Percentiles rank a stretch among this genome's conserved stretches.
Evolutionary conservation across 2,888 invertebrate genomes (phyloP).

Genomic region (Bugulina stolonifera): DNA sequence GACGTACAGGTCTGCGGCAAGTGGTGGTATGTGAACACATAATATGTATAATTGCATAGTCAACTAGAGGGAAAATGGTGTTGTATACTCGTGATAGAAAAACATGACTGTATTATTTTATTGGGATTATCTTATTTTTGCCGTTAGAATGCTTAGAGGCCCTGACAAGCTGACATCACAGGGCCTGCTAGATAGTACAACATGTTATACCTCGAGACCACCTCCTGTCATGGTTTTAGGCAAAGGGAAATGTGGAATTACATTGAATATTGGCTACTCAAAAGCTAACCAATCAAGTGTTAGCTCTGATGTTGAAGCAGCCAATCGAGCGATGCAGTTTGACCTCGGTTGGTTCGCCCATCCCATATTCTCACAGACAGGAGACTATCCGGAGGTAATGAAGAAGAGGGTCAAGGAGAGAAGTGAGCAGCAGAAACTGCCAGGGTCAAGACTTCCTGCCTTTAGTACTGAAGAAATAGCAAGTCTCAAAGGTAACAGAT

Average conservation of each 20-base stretch:
- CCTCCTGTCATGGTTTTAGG: too few species aligned
- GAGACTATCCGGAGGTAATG: slow-evolving; percentile 32
- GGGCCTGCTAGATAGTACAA: too few species aligned
- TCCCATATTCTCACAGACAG: slow-evolving; percentile 28
- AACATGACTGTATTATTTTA: too few species aligned
- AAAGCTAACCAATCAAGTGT: slow-evolving; percentile 28
- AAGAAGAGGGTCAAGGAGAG: not conserved
- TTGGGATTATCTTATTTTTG: too few species aligned
- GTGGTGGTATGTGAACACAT: too few species aligned
- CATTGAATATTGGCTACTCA: slow-evolving; percentile 31
- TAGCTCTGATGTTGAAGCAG: slow-evolving; percentile 29
- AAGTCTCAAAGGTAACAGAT: slow-evolving; percentile 42
- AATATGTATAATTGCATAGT: too few species aligned
- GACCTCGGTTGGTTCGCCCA: slow-evolving; percentile 30
- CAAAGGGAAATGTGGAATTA: slow-evolving; percentile 30
- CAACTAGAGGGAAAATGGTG: too few species aligned
- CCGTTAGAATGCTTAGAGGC: too few species aligned
- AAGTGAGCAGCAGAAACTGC: slow-evolving; percentile 16
- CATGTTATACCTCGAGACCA: too few species aligned
- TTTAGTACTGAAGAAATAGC: slow-evolving; percentile 38
- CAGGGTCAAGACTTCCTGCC: slow-evolving; percentile 1
- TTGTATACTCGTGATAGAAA: too few species aligned
- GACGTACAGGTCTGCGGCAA: slow-evolving; percentile 40
- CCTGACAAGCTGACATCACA: too few species aligned
- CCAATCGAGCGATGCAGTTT: slow-evolving; percentile 31